Percentiles rank a stretch among this genome's conserved stretches.
These are phyloP conservation scores for Eristalis pertinax DNA, from an alignment of 2,888 invertebrate species.

Conservation along the genomic window DNA sequence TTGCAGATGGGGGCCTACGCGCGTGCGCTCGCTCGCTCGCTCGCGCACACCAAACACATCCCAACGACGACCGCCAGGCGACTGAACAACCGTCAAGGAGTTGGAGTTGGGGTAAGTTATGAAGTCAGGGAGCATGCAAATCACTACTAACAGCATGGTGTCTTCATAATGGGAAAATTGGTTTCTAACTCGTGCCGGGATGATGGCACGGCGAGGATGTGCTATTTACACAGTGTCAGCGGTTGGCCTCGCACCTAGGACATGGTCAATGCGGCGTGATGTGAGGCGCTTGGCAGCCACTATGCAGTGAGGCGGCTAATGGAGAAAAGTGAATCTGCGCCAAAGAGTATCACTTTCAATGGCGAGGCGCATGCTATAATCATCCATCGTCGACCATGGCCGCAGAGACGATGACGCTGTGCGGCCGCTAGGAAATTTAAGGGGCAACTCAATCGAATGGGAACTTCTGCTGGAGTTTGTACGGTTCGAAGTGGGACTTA, in stretches of 20 bases:
- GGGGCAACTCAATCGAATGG: not conserved
- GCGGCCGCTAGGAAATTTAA: not conserved
- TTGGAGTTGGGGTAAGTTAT: constrained; percentile 62
- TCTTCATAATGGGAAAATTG: constrained; percentile 73
- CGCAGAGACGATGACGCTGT: not conserved
- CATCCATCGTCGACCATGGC: not conserved
- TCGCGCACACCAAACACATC: not conserved
- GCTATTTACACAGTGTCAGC: constrained; percentile 55
- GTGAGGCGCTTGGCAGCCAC: constrained; percentile 47
- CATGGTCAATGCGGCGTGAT: constrained; percentile 18
- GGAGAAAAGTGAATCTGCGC: constrained; percentile 66
- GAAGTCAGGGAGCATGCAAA: constrained; percentile 72
- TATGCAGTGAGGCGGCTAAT: constrained; percentile 52
- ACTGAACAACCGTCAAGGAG: constrained; percentile 25
- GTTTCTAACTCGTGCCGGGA: constrained; percentile 70
- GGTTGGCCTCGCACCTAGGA: constrained; percentile 37
- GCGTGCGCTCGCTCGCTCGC: not conserved
- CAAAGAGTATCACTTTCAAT: constrained; percentile 64
- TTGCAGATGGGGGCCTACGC: constrained; percentile 29
- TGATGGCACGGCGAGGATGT: constrained; percentile 46
- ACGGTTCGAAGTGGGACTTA: too few species aligned
- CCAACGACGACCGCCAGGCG: constrained; percentile 4
- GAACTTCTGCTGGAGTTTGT: too few species aligned
- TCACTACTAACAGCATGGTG: constrained; percentile 73
- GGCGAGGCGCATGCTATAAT: not conserved